Evolutionary conservation across 2,113 vertebrate species (phyloP), one percentile per base, ranked within the genome.

Genomic region (Charina bottae): DNA sequence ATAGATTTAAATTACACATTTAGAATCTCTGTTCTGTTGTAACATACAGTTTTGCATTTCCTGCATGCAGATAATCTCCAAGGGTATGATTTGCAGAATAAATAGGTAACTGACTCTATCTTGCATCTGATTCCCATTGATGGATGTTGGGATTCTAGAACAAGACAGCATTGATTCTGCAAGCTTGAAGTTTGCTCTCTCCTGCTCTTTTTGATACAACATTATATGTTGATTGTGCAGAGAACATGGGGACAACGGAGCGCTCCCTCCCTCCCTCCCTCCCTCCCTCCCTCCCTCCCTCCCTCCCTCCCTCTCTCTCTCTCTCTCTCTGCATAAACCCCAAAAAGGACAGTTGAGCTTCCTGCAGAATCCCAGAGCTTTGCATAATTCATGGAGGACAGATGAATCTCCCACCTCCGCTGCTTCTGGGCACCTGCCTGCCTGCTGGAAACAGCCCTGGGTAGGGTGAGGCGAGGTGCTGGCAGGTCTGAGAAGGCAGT

Each of bases 301-400:
- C n/a, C n/a, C n/a, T n/a, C n/a, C n/a, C n/a, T n/a, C n/a, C n/a
- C 24, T 89, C 90, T 28, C 21, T 23, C 78, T 58, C 91, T 96
- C 95, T 90, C 86, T 42, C 12, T 9, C 93, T 85, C 95, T 93
- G 92, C 92, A 89, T 95, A 96, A 95, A 94, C 95, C 96, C 94
- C 88, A 89, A 92, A 96, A 90, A 96, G 97, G 95, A 97, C 97
- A 93, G 55, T 94, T 96, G 93, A 97, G 96, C 97, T 97, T 97
- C 97, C 96, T 97, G 97, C 97, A 96, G 95, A 94, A 97, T 97
- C 97, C 96, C 94, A 96, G 95, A 96, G 95, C 54, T 94, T 94
- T 98, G 97, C 97, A 97, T 98, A 97, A 97, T 97, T 96, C 96
- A 97, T 97, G 94, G 92, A 83, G 97, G 97, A 97, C 96, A 97